phyloP scores from a whole-genome alignment of 2,113 vertebrate genomes.

The Cichladusa arquata region DNA sequence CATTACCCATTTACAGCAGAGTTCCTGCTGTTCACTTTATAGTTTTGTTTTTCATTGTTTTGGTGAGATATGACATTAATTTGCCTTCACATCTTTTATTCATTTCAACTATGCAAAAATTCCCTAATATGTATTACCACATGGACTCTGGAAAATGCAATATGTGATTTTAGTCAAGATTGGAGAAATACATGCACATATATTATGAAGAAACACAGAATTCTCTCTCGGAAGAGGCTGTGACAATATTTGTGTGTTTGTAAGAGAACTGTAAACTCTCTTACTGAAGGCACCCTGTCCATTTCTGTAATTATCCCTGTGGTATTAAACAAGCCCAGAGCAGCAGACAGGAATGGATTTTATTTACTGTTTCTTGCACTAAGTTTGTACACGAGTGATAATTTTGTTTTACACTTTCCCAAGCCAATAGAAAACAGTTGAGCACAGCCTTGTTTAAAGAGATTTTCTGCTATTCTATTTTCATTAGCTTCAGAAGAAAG shows the following conservation, averaged over 20 bases:
- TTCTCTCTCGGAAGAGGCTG: background rate
- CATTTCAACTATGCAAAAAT: conserved; percentile 33
- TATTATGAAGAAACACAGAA: background rate
- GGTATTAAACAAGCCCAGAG: background rate
- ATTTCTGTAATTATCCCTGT: background rate
- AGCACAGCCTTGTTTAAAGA: background rate
- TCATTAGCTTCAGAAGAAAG: background rate
- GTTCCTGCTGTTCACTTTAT: conserved; percentile 46
- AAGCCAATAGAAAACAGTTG: background rate
- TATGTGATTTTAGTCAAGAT: background rate
- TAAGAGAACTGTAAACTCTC: background rate
- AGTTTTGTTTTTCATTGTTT: conserved; percentile 49
- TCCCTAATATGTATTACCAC: background rate
- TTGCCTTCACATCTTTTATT: conserved; percentile 62
- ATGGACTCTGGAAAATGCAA: conserved; percentile 18
- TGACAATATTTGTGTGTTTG: background rate
- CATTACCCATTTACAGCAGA: conserved; percentile 16
- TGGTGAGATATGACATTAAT: conserved; percentile 39
- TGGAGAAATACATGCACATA: background rate
- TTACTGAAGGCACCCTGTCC: background rate
- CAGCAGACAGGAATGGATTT: background rate
- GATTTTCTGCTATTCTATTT: background rate
- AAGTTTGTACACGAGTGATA: background rate
- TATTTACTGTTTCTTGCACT: background rate
- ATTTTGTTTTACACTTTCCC: background rate